phyloP scores from a whole-genome alignment of 1,140 invertebrate genomes.

The Rhizoglyphus robini region DNA sequence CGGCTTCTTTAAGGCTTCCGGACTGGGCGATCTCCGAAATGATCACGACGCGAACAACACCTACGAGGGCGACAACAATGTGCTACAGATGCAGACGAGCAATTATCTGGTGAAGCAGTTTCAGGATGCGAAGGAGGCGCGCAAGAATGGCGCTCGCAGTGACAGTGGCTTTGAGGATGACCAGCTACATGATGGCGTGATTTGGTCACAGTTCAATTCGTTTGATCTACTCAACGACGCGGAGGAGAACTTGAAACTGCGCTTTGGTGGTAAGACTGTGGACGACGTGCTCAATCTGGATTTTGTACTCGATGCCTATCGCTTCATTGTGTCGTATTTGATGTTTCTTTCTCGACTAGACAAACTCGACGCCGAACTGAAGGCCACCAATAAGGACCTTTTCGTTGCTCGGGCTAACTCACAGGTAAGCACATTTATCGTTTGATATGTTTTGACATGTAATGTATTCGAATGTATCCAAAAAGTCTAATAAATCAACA shows the following conservation, averaged over 20 bases:
- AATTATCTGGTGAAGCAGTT: slow-evolving; percentile 63
- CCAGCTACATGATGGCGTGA: background rate
- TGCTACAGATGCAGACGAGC: slow-evolving; percentile 80
- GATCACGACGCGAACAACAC: slow-evolving; percentile 84
- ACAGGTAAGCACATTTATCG: no score
- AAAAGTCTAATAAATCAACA: no score
- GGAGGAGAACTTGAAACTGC: slow-evolving; percentile 29
- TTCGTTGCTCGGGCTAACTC: slow-evolving; percentile 62
- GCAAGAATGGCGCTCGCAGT: background rate
- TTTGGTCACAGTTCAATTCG: slow-evolving; percentile 45
- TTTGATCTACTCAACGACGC: slow-evolving; percentile 44
- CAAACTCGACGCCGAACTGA: slow-evolving; percentile 40
- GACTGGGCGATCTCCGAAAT: slow-evolving; percentile 64
- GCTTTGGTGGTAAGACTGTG: slow-evolving; percentile 30
- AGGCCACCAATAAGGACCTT: slow-evolving; percentile 42
- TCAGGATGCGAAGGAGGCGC: slow-evolving; percentile 21
- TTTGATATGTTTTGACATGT: no score
- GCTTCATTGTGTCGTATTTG: slow-evolving; percentile 65
- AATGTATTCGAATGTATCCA: no score
- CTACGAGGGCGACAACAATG: slow-evolving; percentile 93
- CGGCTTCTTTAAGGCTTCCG: slow-evolving; percentile 47
- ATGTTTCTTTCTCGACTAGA: slow-evolving; percentile 48
- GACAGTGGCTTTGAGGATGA: background rate
- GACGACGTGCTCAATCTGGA: slow-evolving; percentile 43
- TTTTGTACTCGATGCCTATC: slow-evolving; percentile 53